A percentile compares a stretch with the other conserved stretches of the same genome.
Evolutionary conservation across 1,140 invertebrate genomes (phyloP).

Genomic region (Drosophila baimaii): DNA sequence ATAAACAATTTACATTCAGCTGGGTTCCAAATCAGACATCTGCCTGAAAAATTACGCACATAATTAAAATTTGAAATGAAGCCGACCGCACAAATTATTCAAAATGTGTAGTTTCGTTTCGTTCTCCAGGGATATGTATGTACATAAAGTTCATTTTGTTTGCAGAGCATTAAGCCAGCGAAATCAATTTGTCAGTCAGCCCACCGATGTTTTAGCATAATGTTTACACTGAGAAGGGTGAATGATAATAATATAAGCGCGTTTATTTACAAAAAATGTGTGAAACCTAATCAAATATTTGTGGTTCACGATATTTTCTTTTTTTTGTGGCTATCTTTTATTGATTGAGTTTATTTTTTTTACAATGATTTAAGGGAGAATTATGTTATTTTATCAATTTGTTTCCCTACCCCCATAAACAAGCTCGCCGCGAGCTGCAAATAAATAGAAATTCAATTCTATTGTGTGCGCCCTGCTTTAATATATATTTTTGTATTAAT

Average conservation of each 20-base stretch:
- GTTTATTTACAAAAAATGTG: conserved; percentile 9
- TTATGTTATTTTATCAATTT: not conserved
- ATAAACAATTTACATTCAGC: conserved; percentile 25
- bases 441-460: not conserved
- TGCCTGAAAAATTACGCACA: conserved; percentile 40
- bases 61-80: conserved; percentile 62
- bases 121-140: not conserved
- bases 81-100: conserved; percentile 56
- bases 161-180: not conserved
- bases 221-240: conserved; percentile 27
- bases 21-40: conserved; percentile 6
- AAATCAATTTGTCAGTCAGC: conserved; percentile 28
- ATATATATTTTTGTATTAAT: not conserved
- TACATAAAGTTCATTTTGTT: conserved; percentile 10
- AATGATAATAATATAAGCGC: conserved; percentile 28
- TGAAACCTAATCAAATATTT: not conserved
- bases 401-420: not conserved
- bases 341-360: conserved; percentile 1
- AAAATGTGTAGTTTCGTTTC: conserved; percentile 20
- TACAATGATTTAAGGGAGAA: not conserved
- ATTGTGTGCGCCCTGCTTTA: not conserved
- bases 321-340: not conserved
- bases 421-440: not conserved
- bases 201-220: conserved; percentile 9
- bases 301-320: not conserved